These are phyloP conservation scores for Acanthosoma haemorrhoidale DNA, from an alignment of 2,888 invertebrate species.

Conservation along the genomic window DNA sequence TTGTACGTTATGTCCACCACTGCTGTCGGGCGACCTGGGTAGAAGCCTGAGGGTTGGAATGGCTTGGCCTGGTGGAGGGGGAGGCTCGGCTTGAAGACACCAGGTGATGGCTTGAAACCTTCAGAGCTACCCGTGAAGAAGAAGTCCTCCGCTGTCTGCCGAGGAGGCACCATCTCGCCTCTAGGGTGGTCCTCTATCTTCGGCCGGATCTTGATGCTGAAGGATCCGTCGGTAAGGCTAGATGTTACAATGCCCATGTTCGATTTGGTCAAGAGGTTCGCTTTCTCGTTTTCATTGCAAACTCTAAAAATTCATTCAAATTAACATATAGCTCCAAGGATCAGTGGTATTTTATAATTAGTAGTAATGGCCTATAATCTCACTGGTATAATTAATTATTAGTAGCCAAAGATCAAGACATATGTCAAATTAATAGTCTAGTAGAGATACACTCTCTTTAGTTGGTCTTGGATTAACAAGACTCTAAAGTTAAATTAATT, in stretches of 20 bases:
- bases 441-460: no score
- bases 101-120: neutral
- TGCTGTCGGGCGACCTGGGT: neutral
- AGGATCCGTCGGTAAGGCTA: neutral
- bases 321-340: neutral
- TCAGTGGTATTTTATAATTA: no score
- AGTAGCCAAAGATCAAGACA: no score
- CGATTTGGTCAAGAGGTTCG: neutral
- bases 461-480: no score
- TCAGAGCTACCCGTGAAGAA: neutral
- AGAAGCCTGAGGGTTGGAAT: neutral
- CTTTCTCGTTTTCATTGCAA: neutral
- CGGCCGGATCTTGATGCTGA: neutral
- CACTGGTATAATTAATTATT: no score
- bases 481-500: no score
- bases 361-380: no score
- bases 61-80: neutral
- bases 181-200: neutral
- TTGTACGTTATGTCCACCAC: slow-evolving; percentile 9
- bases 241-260: slow-evolving; percentile 1
- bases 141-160: neutral
- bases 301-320: neutral
- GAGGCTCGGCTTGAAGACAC: neutral
- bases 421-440: no score
- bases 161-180: neutral